phyloP scores from a whole-genome alignment of 1,140 invertebrate species.

The Popillia japonica region DNA sequence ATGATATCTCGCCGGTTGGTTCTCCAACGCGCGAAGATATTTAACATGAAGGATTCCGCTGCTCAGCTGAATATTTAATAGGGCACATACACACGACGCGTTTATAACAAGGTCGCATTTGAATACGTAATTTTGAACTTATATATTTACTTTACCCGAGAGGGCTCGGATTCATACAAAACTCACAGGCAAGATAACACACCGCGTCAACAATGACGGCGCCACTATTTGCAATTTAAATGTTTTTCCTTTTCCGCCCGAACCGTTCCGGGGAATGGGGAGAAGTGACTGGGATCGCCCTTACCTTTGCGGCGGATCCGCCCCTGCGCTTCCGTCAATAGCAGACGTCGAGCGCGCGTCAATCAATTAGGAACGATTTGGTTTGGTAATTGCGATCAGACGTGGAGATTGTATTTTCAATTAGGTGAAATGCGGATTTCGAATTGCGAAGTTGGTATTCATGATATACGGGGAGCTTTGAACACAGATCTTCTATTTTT shows the following conservation, averaged over 20 bases:
- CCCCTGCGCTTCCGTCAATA: not conserved
- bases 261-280: not conserved
- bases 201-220: slow-evolving; percentile 2
- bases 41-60: slow-evolving; percentile 6
- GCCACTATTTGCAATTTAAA: slow-evolving; percentile 6
- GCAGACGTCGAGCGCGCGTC: not conserved
- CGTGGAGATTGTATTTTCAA: not conserved
- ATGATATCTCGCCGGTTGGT: not conserved
- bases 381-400: not conserved
- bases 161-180: not conserved
- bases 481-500: no score
- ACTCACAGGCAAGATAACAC: not conserved
- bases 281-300: no score
- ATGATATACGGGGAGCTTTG: no score
- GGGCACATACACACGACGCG: not conserved
- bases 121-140: slow-evolving; percentile 13
- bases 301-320: not conserved
- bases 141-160: slow-evolving; percentile 15
- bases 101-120: slow-evolving; percentile 4
- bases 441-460: no score
- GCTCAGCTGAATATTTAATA: slow-evolving; percentile 3
- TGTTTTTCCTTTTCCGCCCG: not conserved
- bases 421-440: not conserved
- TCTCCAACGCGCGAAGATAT: not conserved
- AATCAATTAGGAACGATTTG: not conserved